Conservation (phyloP, 1,140 invertebrate species). For the Hestina assimilis region DNA sequence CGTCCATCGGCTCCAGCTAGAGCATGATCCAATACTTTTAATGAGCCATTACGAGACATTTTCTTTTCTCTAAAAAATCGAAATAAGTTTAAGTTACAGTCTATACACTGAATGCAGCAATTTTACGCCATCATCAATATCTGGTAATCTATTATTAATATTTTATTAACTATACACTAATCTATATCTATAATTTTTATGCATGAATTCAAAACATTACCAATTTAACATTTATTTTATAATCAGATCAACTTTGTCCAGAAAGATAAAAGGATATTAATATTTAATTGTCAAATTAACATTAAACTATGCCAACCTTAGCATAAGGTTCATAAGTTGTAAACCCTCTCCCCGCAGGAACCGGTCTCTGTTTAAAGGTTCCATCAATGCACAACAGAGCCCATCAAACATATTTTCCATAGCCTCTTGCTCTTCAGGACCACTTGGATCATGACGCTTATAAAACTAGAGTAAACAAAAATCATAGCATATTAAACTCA, state of each 20-base stretch:
- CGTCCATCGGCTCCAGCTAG: slow-evolving; percentile 94
- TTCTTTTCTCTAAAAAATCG: slow-evolving; percentile 93
- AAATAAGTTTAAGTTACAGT: too few relatives aligned
- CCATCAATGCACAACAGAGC: slow-evolving; percentile 95
- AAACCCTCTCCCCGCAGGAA: slow-evolving; percentile 97
- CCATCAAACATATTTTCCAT: slow-evolving; percentile 99
- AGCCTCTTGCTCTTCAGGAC: slow-evolving; percentile 96
- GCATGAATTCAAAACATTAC: too few relatives aligned
- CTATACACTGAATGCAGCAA: too few relatives aligned
- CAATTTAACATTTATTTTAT: too few relatives aligned
- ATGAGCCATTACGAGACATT: slow-evolving; percentile 95
- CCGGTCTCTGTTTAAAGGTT: slow-evolving; percentile 90
- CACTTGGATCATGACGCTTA: slow-evolving; percentile 95
- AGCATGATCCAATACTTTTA: slow-evolving; percentile 98
- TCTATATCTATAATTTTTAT: too few relatives aligned
- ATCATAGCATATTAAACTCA: neutral
- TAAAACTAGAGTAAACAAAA: slow-evolving; percentile 86
- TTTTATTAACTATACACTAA: too few relatives aligned
- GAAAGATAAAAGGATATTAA: too few relatives aligned
- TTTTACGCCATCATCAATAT: too few relatives aligned
- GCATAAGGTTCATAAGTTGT: slow-evolving; percentile 98
- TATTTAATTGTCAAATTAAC: neutral
- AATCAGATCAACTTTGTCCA: too few relatives aligned
- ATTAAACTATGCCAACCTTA: slow-evolving; percentile 80
- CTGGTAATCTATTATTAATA: too few relatives aligned